phyloP scores from a whole-genome alignment of 2,113 vertebrate genomes.

The Otus sunia region DNA sequence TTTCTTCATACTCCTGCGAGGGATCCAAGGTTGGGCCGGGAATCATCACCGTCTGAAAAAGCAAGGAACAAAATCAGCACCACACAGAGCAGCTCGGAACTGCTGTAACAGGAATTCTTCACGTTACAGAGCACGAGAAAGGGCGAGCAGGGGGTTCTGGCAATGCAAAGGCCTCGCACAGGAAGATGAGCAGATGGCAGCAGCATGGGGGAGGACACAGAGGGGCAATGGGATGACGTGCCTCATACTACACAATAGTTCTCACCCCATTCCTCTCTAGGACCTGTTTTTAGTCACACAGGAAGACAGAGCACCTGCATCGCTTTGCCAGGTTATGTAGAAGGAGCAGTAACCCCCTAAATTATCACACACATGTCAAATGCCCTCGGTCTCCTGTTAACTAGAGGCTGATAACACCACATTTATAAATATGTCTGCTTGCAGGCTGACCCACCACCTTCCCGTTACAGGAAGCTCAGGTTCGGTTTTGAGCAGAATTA shows the following conservation, averaged over 20 bases:
- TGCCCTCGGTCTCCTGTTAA: neutral
- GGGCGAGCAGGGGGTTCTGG: neutral
- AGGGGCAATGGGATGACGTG: neutral
- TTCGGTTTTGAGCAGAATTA: neutral
- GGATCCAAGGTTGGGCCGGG: constrained; percentile 81
- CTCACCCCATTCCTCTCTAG: neutral
- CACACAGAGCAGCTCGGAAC: neutral
- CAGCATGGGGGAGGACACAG: neutral
- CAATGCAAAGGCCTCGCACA: rapidly evolving
- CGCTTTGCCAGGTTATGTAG: rapidly evolving
- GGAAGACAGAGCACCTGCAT: neutral
- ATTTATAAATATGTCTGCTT: neutral
- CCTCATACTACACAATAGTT: rapidly evolving
- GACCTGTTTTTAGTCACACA: neutral
- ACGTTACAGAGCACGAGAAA: neutral
- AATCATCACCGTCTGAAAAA: constrained; percentile 87
- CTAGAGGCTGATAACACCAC: neutral
- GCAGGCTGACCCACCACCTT: neutral
- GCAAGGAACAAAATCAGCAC: neutral
- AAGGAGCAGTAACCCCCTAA: neutral
- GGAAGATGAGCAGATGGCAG: neutral
- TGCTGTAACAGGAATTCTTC: neutral
- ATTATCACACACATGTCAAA: rapidly evolving
- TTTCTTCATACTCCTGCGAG: constrained; percentile 73
- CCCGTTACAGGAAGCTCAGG: neutral